These are phyloP conservation scores for Geotria australis DNA, from an alignment of 2,797 vertebrate species.

Conservation along the genomic window DNA sequence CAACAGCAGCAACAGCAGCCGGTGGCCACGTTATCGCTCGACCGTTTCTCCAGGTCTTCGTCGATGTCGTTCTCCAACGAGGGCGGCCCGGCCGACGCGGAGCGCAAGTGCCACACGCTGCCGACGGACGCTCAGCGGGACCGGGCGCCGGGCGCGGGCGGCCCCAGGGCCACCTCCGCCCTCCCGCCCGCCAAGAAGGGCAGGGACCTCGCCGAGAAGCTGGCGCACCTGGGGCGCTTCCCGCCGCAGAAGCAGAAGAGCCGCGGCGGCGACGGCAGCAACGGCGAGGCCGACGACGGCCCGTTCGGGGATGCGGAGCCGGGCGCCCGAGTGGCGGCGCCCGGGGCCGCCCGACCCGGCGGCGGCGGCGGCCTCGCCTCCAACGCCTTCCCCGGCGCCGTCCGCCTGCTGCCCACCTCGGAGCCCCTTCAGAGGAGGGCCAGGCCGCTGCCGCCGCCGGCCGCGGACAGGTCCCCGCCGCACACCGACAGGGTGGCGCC, in stretches of 20 bases:
- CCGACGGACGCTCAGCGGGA: neutral
- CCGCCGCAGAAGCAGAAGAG: neutral
- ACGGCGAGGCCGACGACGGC: neutral
- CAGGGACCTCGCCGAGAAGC: neutral
- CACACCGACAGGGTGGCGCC: conserved; percentile 55
- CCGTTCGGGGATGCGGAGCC: neutral
- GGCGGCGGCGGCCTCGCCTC: conserved; percentile 11
- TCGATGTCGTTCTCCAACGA: neutral
- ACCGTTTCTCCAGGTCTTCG: neutral
- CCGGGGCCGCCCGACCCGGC: neutral
- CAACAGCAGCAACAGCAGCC: neutral
- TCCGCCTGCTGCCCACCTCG: conserved; percentile 78
- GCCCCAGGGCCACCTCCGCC: neutral
- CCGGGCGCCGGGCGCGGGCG: neutral
- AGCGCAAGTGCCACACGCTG: neutral
- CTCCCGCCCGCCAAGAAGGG: neutral
- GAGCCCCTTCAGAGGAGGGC: conserved; percentile 98
- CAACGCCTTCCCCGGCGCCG: conserved; percentile 95
- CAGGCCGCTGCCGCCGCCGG: conserved; percentile 85
- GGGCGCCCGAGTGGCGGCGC: neutral
- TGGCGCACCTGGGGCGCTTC: neutral
- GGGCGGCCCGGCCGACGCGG: neutral
- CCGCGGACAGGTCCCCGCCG: conserved; percentile 25
- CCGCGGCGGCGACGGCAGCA: too few relatives aligned
- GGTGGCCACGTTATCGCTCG: neutral